Conservation (phyloP, 2,797 vertebrate species). For the Sitta carolinensis region DNA sequence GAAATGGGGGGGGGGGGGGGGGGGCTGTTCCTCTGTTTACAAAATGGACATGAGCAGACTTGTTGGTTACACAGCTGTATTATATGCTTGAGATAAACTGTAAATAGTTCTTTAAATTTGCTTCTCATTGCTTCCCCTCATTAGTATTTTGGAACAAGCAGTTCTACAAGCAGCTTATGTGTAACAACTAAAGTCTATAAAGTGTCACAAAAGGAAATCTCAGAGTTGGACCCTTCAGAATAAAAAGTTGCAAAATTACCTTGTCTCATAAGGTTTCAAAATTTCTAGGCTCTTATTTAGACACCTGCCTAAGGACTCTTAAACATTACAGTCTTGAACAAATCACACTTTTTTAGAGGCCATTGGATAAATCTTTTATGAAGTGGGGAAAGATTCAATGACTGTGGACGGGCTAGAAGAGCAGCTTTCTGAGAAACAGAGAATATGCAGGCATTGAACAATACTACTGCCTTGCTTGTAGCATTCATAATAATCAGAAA, state of each 20-base stretch:
- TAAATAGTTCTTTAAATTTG: background rate
- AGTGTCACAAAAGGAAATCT: background rate
- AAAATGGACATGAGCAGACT: background rate
- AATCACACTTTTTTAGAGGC: background rate
- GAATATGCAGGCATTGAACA: background rate
- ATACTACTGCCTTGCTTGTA: background rate
- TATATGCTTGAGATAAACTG: background rate
- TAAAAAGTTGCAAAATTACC: background rate
- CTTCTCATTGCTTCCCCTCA: background rate
- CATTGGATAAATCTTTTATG: background rate
- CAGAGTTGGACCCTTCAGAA: background rate
- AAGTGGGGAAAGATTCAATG: background rate
- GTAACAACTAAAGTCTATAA: background rate
- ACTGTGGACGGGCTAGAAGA: background rate
- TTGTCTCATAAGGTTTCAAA: background rate
- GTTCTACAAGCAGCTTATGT: background rate
- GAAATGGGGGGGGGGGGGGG: background rate
- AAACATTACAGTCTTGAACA: background rate
- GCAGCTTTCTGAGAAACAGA: background rate
- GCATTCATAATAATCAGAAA: background rate
- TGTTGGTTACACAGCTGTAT: background rate
- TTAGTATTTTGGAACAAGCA: background rate
- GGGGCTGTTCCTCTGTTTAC: background rate
- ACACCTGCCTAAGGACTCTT: background rate
- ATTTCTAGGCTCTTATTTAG: background rate